Conservation (phyloP, 2,888 invertebrate species). For the Lasius platythorax region DNA sequence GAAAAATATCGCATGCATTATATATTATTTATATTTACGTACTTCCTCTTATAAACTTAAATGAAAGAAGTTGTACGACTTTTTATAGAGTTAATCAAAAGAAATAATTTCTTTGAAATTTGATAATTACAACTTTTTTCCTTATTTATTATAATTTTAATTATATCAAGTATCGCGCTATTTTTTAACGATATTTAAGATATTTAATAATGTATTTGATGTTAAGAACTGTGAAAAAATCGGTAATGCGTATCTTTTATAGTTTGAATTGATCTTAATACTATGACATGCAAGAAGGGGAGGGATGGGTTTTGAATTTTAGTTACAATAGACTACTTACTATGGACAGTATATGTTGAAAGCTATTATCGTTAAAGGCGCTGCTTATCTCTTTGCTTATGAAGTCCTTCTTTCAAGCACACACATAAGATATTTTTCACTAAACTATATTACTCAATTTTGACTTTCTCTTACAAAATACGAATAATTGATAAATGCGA, state of each 20-base stretch:
- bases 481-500: background rate
- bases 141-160: slow-evolving; percentile 1
- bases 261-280: slow-evolving; percentile 42
- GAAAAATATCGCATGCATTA: background rate
- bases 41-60: background rate
- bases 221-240: slow-evolving; percentile 22
- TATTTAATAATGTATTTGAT: slow-evolving; percentile 18
- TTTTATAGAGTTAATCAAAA: background rate
- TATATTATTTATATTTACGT: background rate
- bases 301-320: slow-evolving; percentile 16
- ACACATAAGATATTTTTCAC: background rate
- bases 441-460: slow-evolving; percentile 3
- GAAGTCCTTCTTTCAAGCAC: slow-evolving; percentile 12
- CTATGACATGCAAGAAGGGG: slow-evolving; percentile 27
- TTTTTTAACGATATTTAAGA: background rate
- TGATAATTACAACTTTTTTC: background rate
- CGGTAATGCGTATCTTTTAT: slow-evolving; percentile 16
- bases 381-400: slow-evolving; percentile 28
- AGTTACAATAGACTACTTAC: slow-evolving; percentile 43
- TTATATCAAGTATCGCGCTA: background rate
- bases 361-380: slow-evolving; percentile 33
- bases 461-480: background rate
- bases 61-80: background rate
- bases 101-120: background rate
- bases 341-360: slow-evolving; percentile 26